phyloP scores from a whole-genome alignment of 2,888 invertebrate genomes.

The Megastigmus dorsalis region DNA sequence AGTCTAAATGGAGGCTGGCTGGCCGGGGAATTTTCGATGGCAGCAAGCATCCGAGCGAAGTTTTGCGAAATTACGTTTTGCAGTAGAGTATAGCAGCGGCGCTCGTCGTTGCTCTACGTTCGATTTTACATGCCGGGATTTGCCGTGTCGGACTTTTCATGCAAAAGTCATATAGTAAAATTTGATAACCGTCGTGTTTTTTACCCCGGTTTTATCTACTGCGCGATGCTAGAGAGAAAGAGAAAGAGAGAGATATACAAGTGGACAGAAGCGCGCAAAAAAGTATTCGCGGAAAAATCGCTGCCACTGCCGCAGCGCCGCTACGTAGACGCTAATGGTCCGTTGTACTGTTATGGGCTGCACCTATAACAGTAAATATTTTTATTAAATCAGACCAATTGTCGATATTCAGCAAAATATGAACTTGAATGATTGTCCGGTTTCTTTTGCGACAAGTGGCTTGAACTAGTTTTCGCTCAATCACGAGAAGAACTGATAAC shows the following conservation, averaged over 20 bases:
- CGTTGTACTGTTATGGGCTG: background rate
- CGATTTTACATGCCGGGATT: slow-evolving; percentile 39
- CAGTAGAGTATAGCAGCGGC: too few relatives aligned
- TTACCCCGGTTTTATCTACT: slow-evolving; percentile 4
- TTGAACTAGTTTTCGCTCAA: too few relatives aligned
- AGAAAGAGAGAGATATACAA: background rate
- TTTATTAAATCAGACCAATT: background rate
- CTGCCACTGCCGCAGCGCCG: background rate
- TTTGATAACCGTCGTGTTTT: slow-evolving; percentile 38
- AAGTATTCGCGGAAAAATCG: background rate
- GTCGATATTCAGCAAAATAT: background rate
- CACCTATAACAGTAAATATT: background rate
- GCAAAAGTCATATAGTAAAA: slow-evolving; percentile 37
- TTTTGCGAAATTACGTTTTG: slow-evolving; percentile 33
- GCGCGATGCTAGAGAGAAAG: too few relatives aligned
- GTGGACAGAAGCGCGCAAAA: background rate
- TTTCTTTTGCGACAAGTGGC: too few relatives aligned
- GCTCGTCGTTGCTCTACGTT: background rate
- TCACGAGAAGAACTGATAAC: too few relatives aligned
- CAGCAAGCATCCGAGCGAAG: slow-evolving; percentile 23
- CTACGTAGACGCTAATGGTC: background rate
- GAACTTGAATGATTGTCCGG: too few relatives aligned
- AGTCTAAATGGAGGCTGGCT: slow-evolving; percentile 21
- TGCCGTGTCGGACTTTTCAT: background rate
- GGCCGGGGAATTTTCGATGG: slow-evolving; percentile 40